Percentiles rank a stretch among this genome's conserved stretches.
Evolutionary conservation across 2,113 vertebrate genomes (phyloP).

Genomic region (Phrynosoma blainvillii): DNA sequence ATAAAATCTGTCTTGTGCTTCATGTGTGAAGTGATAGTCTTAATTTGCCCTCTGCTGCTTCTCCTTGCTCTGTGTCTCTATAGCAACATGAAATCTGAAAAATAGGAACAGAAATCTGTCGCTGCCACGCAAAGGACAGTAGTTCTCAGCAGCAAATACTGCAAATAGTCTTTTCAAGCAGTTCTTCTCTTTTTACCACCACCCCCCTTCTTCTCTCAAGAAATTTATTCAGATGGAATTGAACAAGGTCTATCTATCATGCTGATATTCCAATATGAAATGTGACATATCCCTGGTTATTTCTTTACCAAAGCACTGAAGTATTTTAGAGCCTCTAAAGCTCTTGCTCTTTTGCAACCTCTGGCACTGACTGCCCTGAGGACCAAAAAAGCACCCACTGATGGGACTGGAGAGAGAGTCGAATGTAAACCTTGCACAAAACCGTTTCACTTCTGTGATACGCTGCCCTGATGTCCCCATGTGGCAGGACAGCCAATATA

Average conservation of each 20-base stretch:
- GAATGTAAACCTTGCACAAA: too few relatives aligned
- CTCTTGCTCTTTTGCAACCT: not conserved
- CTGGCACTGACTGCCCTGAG: not conserved
- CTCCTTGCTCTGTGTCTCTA: not conserved
- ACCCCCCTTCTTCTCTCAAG: conserved; percentile 46
- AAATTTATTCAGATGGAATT: not conserved
- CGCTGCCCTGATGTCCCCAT: not conserved
- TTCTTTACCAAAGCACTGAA: conserved; percentile 7
- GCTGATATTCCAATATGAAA: not conserved
- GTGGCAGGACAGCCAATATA: not conserved
- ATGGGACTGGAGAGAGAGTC: not conserved
- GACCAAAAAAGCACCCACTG: not conserved
- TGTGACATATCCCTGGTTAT: not conserved
- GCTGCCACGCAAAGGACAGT: not conserved
- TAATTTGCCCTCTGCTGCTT: not conserved
- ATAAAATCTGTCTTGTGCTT: conserved; percentile 13
- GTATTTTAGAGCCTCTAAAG: not conserved
- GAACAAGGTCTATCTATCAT: not conserved
- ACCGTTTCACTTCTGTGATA: not conserved
- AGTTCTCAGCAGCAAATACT: not conserved
- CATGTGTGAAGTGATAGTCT: conserved; percentile 20
- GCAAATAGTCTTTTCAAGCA: conserved; percentile 5
- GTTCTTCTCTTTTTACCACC: conserved; percentile 29
- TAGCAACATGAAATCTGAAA: conserved; percentile 46
- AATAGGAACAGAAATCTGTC: conserved; percentile 14